These are phyloP conservation scores for Pyrgus malvae DNA, from an alignment of 2,888 invertebrate species.

Conservation along the genomic window DNA sequence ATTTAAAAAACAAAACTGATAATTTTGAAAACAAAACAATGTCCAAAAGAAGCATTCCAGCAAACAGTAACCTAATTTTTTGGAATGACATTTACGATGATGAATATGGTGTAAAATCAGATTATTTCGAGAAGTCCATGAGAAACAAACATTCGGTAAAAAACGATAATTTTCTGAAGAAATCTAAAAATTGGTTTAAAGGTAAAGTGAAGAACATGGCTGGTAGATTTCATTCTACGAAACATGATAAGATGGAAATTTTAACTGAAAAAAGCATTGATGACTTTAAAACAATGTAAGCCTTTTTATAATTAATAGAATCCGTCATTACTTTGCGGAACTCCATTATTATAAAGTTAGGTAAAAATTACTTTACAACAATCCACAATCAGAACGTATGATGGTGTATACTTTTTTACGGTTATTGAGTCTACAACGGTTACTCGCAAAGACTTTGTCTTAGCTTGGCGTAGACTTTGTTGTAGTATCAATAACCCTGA, in stretches of 20 bases:
- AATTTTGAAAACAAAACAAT: constrained; percentile 39
- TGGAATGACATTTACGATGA: constrained; percentile 69
- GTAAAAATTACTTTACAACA: too few relatives aligned
- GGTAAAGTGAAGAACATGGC: constrained; percentile 50
- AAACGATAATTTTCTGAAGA: constrained; percentile 45
- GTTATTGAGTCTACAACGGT: too few relatives aligned
- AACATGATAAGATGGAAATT: neutral
- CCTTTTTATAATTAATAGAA: constrained; percentile 20
- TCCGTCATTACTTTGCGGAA: neutral
- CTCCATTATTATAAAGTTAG: too few relatives aligned
- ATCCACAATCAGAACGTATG: too few relatives aligned
- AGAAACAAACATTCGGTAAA: constrained; percentile 43
- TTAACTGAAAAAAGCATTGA: constrained; percentile 1
- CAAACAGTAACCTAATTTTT: constrained; percentile 51
- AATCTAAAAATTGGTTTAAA: constrained; percentile 58
- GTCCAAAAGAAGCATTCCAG: constrained; percentile 51
- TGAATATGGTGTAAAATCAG: constrained; percentile 58
- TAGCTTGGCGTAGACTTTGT: too few relatives aligned
- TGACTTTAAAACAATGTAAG: constrained; percentile 13
- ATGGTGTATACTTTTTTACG: too few relatives aligned
- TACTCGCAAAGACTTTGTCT: too few relatives aligned
- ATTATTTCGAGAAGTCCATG: constrained; percentile 44
- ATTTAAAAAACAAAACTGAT: neutral
- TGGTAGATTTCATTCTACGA: constrained; percentile 35
- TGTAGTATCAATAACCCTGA: too few relatives aligned